A percentile compares a stretch with the other conserved stretches of the same genome.
These are phyloP conservation scores for Staurois parvus DNA, from an alignment of 2,797 vertebrate species.

Conservation along the genomic window DNA sequence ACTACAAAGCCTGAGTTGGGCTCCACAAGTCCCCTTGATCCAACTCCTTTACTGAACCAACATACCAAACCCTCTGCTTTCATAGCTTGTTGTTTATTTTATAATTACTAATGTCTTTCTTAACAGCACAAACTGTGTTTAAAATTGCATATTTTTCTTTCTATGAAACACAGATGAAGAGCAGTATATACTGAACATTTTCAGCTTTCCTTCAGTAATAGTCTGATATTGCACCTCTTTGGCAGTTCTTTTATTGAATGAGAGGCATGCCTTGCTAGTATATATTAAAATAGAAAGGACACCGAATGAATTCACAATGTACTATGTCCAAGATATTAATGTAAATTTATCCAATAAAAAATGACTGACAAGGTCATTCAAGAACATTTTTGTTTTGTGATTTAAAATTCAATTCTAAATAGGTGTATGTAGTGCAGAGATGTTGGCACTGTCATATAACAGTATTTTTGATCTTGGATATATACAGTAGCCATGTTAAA, in stretches of 20 bases:
- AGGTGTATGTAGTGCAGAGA: constrained; percentile 1
- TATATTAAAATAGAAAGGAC: not conserved
- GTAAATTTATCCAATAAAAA: constrained; percentile 27
- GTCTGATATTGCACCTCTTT: not conserved
- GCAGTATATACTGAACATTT: not conserved
- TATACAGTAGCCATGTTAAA: not conserved
- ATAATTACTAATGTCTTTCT: too few species aligned
- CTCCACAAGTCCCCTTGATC: too few species aligned
- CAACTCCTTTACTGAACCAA: too few species aligned
- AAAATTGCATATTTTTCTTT: too few species aligned
- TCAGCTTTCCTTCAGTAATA: not conserved
- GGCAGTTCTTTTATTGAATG: not conserved
- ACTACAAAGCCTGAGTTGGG: too few species aligned
- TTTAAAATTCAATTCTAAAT: constrained; percentile 17
- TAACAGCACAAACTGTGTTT: too few species aligned
- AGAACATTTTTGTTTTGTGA: constrained; percentile 11
- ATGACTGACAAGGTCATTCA: constrained; percentile 34
- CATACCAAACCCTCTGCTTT: too few species aligned
- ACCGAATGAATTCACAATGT: constrained; percentile 1
- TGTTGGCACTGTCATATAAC: not conserved
- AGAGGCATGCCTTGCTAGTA: not conserved
- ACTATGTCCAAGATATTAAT: constrained; percentile 8
- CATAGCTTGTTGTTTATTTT: too few species aligned
- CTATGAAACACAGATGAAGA: too few species aligned
- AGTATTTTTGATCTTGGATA: constrained; percentile 13